Percentiles rank a stretch among this genome's conserved stretches.
Conservation (phyloP, 2,113 vertebrate species). For the Reinhardtius hippoglossoides region DNA sequence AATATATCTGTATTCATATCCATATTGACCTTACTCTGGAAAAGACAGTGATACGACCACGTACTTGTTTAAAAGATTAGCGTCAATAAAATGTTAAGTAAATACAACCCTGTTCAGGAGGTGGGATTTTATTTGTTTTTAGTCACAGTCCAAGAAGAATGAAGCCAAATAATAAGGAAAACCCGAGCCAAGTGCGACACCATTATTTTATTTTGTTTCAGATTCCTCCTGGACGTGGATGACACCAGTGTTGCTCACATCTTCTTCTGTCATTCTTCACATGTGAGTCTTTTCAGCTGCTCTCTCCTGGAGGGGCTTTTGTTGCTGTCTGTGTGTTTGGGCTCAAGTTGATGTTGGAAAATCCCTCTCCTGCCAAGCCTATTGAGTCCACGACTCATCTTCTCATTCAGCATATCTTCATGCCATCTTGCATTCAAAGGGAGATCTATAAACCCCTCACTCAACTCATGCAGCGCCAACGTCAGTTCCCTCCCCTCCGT, state of each 20-base stretch:
- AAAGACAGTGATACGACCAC: neutral
- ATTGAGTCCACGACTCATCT: neutral
- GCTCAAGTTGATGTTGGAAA: neutral
- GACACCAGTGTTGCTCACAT: too few relatives aligned
- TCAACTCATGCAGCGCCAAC: neutral
- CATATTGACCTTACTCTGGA: neutral
- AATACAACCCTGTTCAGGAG: too few relatives aligned
- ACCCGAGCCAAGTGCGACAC: too few relatives aligned
- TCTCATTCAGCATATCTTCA: neutral
- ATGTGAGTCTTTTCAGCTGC: too few relatives aligned
- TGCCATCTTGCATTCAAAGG: neutral
- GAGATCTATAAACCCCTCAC: neutral
- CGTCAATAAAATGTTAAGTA: too few relatives aligned
- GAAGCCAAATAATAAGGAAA: too few relatives aligned
- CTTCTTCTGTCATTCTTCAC: too few relatives aligned
- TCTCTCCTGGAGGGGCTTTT: neutral
- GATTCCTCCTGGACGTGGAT: too few relatives aligned
- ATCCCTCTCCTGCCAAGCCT: neutral
- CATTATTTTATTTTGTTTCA: too few relatives aligned
- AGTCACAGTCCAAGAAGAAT: too few relatives aligned
- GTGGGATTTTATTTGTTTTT: too few relatives aligned
- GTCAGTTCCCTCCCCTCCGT: neutral
- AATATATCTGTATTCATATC: neutral
- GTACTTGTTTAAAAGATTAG: neutral
- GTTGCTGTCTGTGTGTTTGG: neutral